Evolutionary conservation across 2,888 invertebrate species (phyloP).

Genomic region (Luffia ferchaultella): DNA sequence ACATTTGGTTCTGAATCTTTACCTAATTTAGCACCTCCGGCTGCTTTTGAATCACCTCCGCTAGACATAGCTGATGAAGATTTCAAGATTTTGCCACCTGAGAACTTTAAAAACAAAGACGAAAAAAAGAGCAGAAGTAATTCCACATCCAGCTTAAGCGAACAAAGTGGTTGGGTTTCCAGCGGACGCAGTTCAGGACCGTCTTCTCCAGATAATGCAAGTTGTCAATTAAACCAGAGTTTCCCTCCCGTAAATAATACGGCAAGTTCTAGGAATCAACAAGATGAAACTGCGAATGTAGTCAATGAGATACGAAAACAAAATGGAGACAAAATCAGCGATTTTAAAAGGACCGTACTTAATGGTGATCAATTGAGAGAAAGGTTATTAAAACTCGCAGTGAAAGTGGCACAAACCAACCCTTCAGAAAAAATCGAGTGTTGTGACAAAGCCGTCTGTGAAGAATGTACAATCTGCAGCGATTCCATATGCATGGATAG

Average conservation of each 20-base stretch:
- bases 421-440: conserved; percentile 59
- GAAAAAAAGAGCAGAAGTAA: conserved; percentile 49
- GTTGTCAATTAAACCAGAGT: conserved; percentile 59
- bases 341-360: conserved; percentile 56
- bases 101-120: conserved; percentile 53
- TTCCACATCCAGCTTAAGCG: conserved; percentile 76
- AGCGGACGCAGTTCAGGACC: conserved; percentile 74
- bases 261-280: background rate
- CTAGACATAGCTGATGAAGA: conserved; percentile 57
- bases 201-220: conserved; percentile 68
- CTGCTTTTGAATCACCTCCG: conserved; percentile 66
- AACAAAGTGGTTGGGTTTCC: conserved; percentile 90
- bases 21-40: conserved; percentile 73
- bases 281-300: conserved; percentile 20
- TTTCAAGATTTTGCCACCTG: conserved; percentile 58
- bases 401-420: conserved; percentile 51
- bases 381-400: conserved; percentile 70
- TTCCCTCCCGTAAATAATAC: conserved; percentile 39
- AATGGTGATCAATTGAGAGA: conserved; percentile 74
- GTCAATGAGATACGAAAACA: conserved; percentile 24
- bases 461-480: conserved; percentile 59
- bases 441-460: conserved; percentile 59
- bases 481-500: conserved; percentile 60
- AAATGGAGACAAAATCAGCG: conserved; percentile 43
- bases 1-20: conserved; percentile 73